These are phyloP conservation scores for Drosophila buzzatii DNA, from an alignment of 2,888 invertebrate genomes.

Conservation along the genomic window DNA sequence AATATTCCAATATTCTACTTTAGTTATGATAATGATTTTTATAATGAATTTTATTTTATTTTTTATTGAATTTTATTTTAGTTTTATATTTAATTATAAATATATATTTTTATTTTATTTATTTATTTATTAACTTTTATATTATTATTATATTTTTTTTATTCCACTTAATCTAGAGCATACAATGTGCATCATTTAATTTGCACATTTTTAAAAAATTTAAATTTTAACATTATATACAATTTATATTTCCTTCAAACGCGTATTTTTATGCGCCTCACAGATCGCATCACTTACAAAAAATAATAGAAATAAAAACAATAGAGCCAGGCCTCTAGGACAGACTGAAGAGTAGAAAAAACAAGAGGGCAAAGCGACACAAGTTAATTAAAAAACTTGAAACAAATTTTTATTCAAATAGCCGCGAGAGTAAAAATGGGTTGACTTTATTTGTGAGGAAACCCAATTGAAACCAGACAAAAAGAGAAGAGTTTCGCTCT, in stretches of 20 bases:
- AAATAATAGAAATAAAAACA: slow-evolving; percentile 39
- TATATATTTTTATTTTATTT: too few relatives aligned
- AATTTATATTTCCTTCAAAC: slow-evolving; percentile 2
- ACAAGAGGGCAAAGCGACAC: slow-evolving; percentile 38
- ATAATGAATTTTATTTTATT: too few relatives aligned
- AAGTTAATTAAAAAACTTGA: slow-evolving; percentile 75
- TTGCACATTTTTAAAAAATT: background rate
- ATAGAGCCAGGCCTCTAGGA: background rate
- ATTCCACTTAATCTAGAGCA: background rate
- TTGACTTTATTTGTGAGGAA: slow-evolving; percentile 29
- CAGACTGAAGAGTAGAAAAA: slow-evolving; percentile 5
- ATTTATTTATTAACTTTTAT: too few relatives aligned
- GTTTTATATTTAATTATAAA: too few relatives aligned
- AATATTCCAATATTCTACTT: too few relatives aligned
- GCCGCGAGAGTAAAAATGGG: slow-evolving; percentile 40
- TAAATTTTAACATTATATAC: slow-evolving; percentile 7
- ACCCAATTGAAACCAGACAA: background rate
- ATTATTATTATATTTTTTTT: too few relatives aligned
- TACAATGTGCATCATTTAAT: background rate
- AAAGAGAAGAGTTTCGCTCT: too few relatives aligned
- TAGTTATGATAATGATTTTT: too few relatives aligned
- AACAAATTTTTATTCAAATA: slow-evolving; percentile 40
- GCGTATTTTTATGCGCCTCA: slow-evolving; percentile 28
- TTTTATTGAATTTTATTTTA: too few relatives aligned
- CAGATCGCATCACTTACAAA: slow-evolving; percentile 67